phyloP scores from a whole-genome alignment of 2,888 invertebrate genomes.

The Lucinisca nassula region DNA sequence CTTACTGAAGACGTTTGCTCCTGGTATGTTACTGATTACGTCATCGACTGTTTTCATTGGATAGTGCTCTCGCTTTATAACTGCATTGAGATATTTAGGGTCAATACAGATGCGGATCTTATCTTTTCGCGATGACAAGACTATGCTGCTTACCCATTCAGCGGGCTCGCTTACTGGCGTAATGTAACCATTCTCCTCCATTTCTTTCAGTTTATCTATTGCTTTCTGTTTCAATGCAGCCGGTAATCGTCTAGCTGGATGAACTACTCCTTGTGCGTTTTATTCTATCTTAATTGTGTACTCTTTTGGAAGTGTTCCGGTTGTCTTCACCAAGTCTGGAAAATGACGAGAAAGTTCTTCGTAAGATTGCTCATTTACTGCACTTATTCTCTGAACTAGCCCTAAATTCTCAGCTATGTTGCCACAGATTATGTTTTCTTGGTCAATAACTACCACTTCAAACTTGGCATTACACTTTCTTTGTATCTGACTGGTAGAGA shows the following conservation, averaged over 20 bases:
- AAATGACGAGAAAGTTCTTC: not conserved
- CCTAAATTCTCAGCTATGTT: slow-evolving; percentile 31
- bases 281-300: slow-evolving; percentile 23
- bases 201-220: slow-evolving; percentile 44
- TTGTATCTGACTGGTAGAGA: slow-evolving; percentile 3
- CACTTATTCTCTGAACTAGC: slow-evolving; percentile 3
- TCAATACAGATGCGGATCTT: slow-evolving; percentile 71
- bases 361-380: not conserved
- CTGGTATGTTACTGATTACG: slow-evolving; percentile 62
- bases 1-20: slow-evolving; percentile 71
- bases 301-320: not conserved
- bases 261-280: slow-evolving; percentile 29
- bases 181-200: slow-evolving; percentile 42
- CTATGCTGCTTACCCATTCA: slow-evolving; percentile 73
- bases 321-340: not conserved
- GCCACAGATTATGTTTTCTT: slow-evolving; percentile 35
- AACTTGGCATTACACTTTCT: slow-evolving; percentile 16
- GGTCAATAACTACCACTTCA: slow-evolving; percentile 28
- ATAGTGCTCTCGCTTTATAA: slow-evolving; percentile 69
- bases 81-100: slow-evolving; percentile 69
- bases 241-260: slow-evolving; percentile 25
- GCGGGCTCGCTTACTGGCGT: slow-evolving; percentile 63
- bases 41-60: slow-evolving; percentile 74
- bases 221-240: slow-evolving; percentile 28
- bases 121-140: slow-evolving; percentile 54